Evolutionary conservation across 2,113 vertebrate species (phyloP), one percentile per base, ranked within the genome.

Genomic region (Corynorhinus townsendii): DNA sequence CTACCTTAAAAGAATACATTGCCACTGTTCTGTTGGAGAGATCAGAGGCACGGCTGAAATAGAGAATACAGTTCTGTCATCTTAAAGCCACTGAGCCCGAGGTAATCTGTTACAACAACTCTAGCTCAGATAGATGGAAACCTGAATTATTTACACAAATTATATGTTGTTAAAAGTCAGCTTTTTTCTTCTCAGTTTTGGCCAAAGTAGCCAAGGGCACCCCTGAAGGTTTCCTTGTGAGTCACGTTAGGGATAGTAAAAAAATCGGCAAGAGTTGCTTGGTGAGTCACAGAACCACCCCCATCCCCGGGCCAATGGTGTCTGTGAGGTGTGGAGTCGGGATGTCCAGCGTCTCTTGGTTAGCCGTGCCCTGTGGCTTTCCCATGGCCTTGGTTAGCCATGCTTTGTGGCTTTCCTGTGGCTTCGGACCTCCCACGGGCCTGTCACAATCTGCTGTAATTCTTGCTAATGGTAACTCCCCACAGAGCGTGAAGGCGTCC

Each of bases 81-180:
- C 77, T 22, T 38, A 15, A 11, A 11, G 24, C 52, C 40, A 62
- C 52, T 52, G 43, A 56, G 52, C 26, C 59, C 20, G 56, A 83
- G 47, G 35, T 47, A 17, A 76, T 49, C 47, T 79, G 19, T 59
- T 38, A 40, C n/a, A 79, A 71, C 40, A 49, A 8, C 80, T 43
- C n/a, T 43, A 17, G 4, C 26, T 85, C 76, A 7, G 26, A 45
- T 7, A 20, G 33, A 19, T 62, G 82, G n/a, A 77, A 64, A 33
- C 16, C 54, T 47, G 69, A 79, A 30, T 24, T 40, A 8, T 86
- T 80, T 81, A 71, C 38, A 81, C 66, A 54, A 59, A 72, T 43
- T 35, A 26, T 5, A 11, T 84, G 16, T 79, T 90, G 91, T 71
- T 14, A 45, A 49, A 92, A 95, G 49, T 40, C 72, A 40, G 35